Evolutionary conservation across 2,888 invertebrate genomes (phyloP).

Genomic region (Chalcis sispes): DNA sequence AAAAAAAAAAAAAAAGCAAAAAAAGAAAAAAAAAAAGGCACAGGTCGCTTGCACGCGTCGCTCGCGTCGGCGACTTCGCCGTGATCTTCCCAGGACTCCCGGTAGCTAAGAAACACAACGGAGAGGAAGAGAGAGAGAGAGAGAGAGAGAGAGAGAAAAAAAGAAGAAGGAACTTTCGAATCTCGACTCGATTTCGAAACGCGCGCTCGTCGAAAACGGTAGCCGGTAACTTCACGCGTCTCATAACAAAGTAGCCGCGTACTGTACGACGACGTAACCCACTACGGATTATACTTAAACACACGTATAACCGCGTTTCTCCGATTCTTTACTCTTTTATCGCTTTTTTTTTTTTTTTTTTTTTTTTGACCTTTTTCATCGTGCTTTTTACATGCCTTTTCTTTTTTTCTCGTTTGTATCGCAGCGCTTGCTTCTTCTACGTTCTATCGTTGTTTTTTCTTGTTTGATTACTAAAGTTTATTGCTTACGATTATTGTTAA

Average conservation of each 20-base stretch:
- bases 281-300: neutral
- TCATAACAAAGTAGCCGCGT: conserved; percentile 54
- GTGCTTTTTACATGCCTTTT: neutral
- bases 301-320: neutral
- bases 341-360: neutral
- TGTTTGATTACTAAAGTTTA: no score
- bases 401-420: no score
- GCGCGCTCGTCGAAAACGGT: conserved; percentile 47
- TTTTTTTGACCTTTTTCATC: neutral
- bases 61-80: neutral
- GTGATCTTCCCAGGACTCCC: conserved; percentile 25
- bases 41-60: no score
- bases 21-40: neutral
- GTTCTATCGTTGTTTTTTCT: neutral
- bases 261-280: conserved; percentile 1
- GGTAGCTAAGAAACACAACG: no score
- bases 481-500: no score
- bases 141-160: no score
- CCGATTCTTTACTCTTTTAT: neutral
- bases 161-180: conserved; percentile 44
- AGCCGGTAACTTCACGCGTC: conserved; percentile 51
- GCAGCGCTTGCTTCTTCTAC: no score
- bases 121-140: no score
- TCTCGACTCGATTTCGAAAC: conserved; percentile 45
- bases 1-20: neutral